These are phyloP conservation scores for Pammene aurita DNA, from an alignment of 2,888 invertebrate genomes.

Conservation along the genomic window DNA sequence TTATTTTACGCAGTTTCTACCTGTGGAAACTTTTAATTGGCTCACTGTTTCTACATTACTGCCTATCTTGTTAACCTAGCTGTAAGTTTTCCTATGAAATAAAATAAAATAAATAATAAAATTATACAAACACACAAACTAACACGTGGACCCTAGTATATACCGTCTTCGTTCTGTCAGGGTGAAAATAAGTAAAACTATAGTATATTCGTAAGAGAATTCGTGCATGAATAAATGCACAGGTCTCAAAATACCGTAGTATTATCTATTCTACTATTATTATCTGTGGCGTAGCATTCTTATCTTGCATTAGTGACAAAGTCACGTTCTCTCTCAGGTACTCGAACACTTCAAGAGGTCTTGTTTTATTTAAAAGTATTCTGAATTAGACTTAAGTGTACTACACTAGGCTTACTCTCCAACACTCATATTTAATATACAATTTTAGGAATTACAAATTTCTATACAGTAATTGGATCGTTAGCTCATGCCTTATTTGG, in stretches of 20 bases:
- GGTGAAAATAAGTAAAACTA: no score
- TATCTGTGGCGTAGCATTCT: neutral
- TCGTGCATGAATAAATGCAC: no score
- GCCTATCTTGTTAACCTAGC: no score
- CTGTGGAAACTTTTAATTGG: no score
- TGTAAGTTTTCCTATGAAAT: no score
- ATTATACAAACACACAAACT: no score
- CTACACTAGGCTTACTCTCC: neutral
- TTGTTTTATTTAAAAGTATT: neutral
- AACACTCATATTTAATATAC: neutral
- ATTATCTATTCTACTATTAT: neutral
- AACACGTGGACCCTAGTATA: no score
- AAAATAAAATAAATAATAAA: no score
- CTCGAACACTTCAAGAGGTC: neutral
- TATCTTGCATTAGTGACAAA: neutral
- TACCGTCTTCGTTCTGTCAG: no score
- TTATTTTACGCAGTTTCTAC: no score
- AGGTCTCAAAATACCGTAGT: neutral
- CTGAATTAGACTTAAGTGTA: neutral
- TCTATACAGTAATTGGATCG: neutral
- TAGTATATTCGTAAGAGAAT: no score
- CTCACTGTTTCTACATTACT: no score
- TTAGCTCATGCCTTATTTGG: neutral
- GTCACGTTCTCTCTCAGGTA: conserved; percentile 1
- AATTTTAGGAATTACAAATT: conserved; percentile 1